Conservation (phyloP, 1,140 invertebrate genomes). For the Apolygus lucorum region DNA sequence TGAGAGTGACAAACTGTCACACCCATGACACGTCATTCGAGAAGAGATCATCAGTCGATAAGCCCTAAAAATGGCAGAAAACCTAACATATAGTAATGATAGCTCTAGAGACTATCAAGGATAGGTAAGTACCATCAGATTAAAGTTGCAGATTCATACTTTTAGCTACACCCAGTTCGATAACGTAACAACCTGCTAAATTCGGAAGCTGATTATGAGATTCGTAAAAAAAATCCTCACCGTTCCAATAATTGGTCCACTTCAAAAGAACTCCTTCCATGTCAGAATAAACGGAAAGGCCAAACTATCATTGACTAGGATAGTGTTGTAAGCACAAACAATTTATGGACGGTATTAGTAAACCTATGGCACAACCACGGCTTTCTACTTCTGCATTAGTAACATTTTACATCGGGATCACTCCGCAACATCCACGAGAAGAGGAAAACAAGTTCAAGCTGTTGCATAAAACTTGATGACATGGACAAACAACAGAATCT, state of each 20-base stretch:
- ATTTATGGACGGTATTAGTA: background rate
- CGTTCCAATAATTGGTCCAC: constrained; percentile 77
- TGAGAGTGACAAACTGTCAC: no score
- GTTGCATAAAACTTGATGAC: background rate
- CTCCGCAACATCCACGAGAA: background rate
- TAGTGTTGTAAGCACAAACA: background rate
- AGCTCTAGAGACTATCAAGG: background rate
- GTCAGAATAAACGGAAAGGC: background rate
- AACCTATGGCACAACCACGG: background rate
- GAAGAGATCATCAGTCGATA: no score
- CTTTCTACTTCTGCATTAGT: no score
- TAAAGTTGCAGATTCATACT: background rate
- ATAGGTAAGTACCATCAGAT: background rate
- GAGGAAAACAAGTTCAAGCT: background rate
- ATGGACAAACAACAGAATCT: no score
- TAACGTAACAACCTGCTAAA: constrained; percentile 13
- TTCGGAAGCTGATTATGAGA: background rate
- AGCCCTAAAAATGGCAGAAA: no score
- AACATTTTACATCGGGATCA: no score
- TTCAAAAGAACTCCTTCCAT: constrained; percentile 72
- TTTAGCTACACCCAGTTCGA: background rate
- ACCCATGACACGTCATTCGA: no score
- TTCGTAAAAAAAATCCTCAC: constrained; percentile 45
- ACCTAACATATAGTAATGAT: background rate
- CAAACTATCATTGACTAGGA: no score